Conservation (phyloP, 2,888 invertebrate genomes). For the Lysandra bellargus region DNA sequence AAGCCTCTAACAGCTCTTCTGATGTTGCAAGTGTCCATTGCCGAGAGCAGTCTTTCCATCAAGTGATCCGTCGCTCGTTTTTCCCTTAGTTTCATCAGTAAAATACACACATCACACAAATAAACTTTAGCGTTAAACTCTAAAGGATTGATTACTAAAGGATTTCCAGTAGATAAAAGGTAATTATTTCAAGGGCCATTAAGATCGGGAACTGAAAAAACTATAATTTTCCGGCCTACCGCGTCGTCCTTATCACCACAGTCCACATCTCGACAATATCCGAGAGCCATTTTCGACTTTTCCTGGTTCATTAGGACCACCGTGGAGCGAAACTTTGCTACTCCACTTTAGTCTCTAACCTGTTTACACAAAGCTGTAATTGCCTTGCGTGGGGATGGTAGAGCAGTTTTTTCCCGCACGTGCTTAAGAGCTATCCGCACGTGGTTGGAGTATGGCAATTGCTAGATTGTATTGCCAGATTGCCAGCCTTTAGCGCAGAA, state of each 20-base stretch:
- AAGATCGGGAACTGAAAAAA: conserved; percentile 31
- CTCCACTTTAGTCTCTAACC: not conserved
- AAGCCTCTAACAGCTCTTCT: too few relatives aligned
- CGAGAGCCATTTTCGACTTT: conserved; percentile 35
- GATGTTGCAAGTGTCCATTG: too few relatives aligned
- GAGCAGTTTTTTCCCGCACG: conserved; percentile 41
- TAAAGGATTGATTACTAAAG: not conserved
- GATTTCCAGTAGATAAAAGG: conserved; percentile 2
- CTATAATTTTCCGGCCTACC: conserved; percentile 27
- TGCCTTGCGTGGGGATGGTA: conserved; percentile 2
- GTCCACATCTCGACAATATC: conserved; percentile 24
- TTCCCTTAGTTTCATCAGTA: not conserved
- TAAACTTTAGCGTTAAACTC: not conserved
- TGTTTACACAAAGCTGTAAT: not conserved
- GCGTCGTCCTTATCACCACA: conserved; percentile 29
- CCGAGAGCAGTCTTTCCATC: too few relatives aligned
- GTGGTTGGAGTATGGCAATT: conserved; percentile 40
- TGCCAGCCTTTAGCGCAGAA: not conserved
- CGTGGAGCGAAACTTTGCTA: conserved; percentile 32
- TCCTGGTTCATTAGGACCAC: conserved; percentile 40
- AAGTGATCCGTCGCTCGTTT: too few relatives aligned
- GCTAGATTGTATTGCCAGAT: conserved; percentile 14
- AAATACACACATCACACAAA: not conserved
- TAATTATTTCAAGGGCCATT: conserved; percentile 14
- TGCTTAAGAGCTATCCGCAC: conserved; percentile 44